Base-by-base conservation (phyloP, 2,888 invertebrate species). In the Andrena flavipes region DNA sequence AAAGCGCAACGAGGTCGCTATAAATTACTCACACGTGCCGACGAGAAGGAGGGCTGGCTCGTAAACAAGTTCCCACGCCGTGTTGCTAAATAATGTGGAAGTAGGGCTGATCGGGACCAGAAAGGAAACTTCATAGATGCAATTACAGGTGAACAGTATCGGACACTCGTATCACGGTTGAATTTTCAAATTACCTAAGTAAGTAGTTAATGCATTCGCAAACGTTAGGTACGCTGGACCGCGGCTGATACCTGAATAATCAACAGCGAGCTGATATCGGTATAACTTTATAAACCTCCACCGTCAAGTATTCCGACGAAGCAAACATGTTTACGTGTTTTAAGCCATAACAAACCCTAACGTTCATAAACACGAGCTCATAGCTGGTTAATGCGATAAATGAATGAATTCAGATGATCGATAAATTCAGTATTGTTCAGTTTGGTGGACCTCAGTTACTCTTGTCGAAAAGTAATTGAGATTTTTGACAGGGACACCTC, bases 1-100 rank as follows among this genome's bases (percentile, higher is more conserved):
- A 26, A 72, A 26, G 68, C 33, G 48, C 42, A 75, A 78, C 74
- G 51, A 64, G 79, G 59, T 30, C 29, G 51, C 60, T 26, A 65
- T 80, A 56, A 72, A 79, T 79, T 80, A 79, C 80, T 68, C 68
- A 20, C 80, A 23, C 72, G 54, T 62, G 68, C 56, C 64, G 67
- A 73, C 51, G 75, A 63, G 75, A 67, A 54, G 54, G 48, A 10
- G 71, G 54, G 13, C 10, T 26, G 42, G 63, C 2, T 35, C 8
- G 13, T 67, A 67, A 68, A 80, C 63, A 51, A 79, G 54, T 75
- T 33, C n/a, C 68, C n/a, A 0, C 13, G 26, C n/a, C 6, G 42
- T 26, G 60, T n/a, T 23, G 42, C 65, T 65, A 64, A 59, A 64
- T 59, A 33, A 48, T 4, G 23, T n/a, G 56, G 23, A 69, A 59